Evolutionary conservation across 2,888 invertebrate genomes (phyloP).

Genomic region (Euclidia mi): DNA sequence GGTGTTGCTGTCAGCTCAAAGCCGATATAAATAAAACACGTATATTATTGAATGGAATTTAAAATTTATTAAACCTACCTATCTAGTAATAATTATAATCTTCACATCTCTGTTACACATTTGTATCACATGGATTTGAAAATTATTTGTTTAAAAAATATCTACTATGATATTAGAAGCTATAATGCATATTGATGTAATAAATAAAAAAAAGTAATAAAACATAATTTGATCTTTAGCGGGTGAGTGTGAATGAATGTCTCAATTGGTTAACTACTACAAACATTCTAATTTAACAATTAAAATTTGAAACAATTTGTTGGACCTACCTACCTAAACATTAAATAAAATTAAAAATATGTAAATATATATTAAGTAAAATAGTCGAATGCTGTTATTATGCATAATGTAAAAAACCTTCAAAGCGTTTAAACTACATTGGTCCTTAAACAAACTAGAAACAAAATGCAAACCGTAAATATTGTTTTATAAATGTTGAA

Average conservation of each 20-base stretch:
- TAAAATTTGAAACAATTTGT: slow-evolving; percentile 89
- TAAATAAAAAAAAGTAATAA: slow-evolving; percentile 74
- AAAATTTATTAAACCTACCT: slow-evolving; percentile 91
- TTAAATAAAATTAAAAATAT: slow-evolving; percentile 85
- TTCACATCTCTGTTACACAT: slow-evolving; percentile 87
- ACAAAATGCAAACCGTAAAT: slow-evolving; percentile 78
- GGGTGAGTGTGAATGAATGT: slow-evolving; percentile 71
- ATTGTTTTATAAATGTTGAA: slow-evolving; percentile 50
- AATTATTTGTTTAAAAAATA: slow-evolving; percentile 86
- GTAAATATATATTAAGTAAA: slow-evolving; percentile 71
- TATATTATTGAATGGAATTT: slow-evolving; percentile 87
- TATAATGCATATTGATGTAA: slow-evolving; percentile 77
- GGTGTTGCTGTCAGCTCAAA: not conserved
- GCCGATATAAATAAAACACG: slow-evolving; percentile 78
- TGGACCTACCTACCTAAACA: slow-evolving; percentile 90
- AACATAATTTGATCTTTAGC: slow-evolving; percentile 78
- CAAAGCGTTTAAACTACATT: slow-evolving; percentile 70
- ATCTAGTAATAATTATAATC: slow-evolving; percentile 89
- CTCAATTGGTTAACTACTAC: slow-evolving; percentile 75
- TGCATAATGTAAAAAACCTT: slow-evolving; percentile 71
- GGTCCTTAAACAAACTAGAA: slow-evolving; percentile 78
- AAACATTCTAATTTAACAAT: slow-evolving; percentile 82
- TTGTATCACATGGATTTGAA: slow-evolving; percentile 89
- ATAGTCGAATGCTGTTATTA: slow-evolving; percentile 73
- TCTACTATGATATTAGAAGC: slow-evolving; percentile 83